phyloP scores from a whole-genome alignment of 2,888 invertebrate species.

The Oligia fasciuncula region DNA sequence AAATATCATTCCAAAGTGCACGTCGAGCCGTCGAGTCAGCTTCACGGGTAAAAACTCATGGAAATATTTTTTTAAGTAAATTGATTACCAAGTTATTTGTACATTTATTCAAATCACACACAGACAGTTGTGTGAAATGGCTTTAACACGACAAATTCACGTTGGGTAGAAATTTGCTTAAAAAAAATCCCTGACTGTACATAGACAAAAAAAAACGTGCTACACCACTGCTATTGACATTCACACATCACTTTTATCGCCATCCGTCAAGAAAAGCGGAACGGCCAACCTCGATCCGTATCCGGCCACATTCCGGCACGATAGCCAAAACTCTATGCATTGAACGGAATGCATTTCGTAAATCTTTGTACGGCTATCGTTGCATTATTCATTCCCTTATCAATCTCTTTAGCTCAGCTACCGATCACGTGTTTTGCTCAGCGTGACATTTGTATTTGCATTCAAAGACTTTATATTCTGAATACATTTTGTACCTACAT shows the following conservation, averaged over 20 bases:
- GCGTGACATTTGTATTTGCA: slow-evolving; percentile 44
- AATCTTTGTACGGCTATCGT: slow-evolving; percentile 28
- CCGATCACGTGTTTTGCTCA: slow-evolving; percentile 51
- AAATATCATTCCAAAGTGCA: no score
- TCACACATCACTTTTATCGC: slow-evolving; percentile 50
- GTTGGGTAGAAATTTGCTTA: not conserved
- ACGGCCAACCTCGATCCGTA: slow-evolving; percentile 50
- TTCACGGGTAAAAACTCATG: not conserved
- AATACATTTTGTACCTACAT: slow-evolving; percentile 38
- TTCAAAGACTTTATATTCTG: slow-evolving; percentile 32
- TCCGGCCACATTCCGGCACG: slow-evolving; percentile 51
- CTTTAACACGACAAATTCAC: not conserved
- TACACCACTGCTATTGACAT: slow-evolving; percentile 46
- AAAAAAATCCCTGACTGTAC: no score
- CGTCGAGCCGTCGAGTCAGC: not conserved
- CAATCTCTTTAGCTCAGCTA: slow-evolving; percentile 51
- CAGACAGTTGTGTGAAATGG: not conserved
- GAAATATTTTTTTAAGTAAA: not conserved
- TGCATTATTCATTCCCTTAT: slow-evolving; percentile 58
- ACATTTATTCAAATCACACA: not conserved
- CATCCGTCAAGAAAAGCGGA: slow-evolving; percentile 44
- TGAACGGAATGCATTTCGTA: slow-evolving; percentile 46
- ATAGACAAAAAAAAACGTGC: slow-evolving; percentile 9
- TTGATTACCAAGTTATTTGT: not conserved
- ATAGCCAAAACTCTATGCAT: slow-evolving; percentile 54